Evolutionary conservation across 2,888 invertebrate species (phyloP), one percentile per base, ranked within the genome.

Genomic region (Meteorus colon): DNA sequence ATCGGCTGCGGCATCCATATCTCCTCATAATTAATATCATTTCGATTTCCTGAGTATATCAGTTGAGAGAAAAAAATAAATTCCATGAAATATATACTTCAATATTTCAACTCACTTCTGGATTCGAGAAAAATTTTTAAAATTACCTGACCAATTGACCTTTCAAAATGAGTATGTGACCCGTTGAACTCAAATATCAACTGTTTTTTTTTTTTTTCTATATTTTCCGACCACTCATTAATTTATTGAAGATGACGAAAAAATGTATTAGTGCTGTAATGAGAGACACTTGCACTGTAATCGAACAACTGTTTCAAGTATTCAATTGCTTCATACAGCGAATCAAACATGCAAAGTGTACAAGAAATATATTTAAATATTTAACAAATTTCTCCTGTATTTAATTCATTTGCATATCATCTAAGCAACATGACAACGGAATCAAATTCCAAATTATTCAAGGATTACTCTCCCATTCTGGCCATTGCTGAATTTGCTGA

Each of bases 401-500:
- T 4, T 29, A 16, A 66, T 74, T 68, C 27, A 48, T 41, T 37
- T 67, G 5, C 3, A n/a, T 16, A n/a, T 4, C 19, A 27, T 67
- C 10, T 6, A n/a, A n/a, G 37, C 12, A 27, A 34, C 16, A 41
- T 34, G 34, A 34, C 8, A 41, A 1, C 4, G 12, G 41, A 41
- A 41, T 41, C 12, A 12, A 41, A 12, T 41, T 0, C 41, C 1
- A 24, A 41, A 24, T 27, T 67, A 34, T 70, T 34, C 73, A 83
- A 45, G 81, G 75, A 4, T 14, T 69, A 59, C 73, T 55, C 1
- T 63, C 78, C 89, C 90, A 93, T 81, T 91, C 90, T 0, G 91
- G 88, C 93, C 92, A 93, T 0, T 85, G 86, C 82, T 91, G 87
- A 19, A 93, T 90, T 71, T 91, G 90, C 0, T 84, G 84, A 80